These are phyloP conservation scores for Xyrichtys novacula DNA, from an alignment of 2,797 vertebrate species.

Conservation along the genomic window DNA sequence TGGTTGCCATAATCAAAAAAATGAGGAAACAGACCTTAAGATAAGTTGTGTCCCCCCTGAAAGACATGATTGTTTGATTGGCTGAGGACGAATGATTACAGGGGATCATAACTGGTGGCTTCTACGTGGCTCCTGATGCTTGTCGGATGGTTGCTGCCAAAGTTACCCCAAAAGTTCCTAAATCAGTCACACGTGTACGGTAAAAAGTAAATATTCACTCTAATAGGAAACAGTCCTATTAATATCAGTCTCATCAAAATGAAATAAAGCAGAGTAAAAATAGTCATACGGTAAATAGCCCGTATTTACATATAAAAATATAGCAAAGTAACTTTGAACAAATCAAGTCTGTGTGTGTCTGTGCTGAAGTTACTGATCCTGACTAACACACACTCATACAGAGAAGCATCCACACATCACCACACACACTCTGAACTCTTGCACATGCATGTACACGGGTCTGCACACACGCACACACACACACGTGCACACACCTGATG, in stretches of 20 bases:
- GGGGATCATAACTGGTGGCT: no score
- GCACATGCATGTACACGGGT: constrained; percentile 36
- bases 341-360: constrained; percentile 68
- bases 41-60: not conserved
- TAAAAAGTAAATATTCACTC: constrained; percentile 62
- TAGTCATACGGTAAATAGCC: constrained; percentile 79
- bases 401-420: constrained; percentile 48
- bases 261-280: constrained; percentile 86
- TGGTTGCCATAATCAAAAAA: no score
- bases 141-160: not conserved
- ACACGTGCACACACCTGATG: not conserved
- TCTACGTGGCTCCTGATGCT: no score
- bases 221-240: constrained; percentile 64
- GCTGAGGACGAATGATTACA: not conserved
- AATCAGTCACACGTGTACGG: constrained; percentile 39
- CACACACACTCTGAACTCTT: constrained; percentile 44
- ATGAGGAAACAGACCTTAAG: not conserved
- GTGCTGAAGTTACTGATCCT: constrained; percentile 35
- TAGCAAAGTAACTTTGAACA: constrained; percentile 89
- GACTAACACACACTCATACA: constrained; percentile 54
- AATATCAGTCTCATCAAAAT: constrained; percentile 64
- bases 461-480: constrained; percentile 31
- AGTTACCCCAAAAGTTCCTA: constrained; percentile 56
- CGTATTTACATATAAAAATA: constrained; percentile 93
- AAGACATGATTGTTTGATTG: not conserved